Base-by-base conservation (phyloP, 53 echinoderm and acorn worm genomes). In the Zoroaster sp. region DNA sequence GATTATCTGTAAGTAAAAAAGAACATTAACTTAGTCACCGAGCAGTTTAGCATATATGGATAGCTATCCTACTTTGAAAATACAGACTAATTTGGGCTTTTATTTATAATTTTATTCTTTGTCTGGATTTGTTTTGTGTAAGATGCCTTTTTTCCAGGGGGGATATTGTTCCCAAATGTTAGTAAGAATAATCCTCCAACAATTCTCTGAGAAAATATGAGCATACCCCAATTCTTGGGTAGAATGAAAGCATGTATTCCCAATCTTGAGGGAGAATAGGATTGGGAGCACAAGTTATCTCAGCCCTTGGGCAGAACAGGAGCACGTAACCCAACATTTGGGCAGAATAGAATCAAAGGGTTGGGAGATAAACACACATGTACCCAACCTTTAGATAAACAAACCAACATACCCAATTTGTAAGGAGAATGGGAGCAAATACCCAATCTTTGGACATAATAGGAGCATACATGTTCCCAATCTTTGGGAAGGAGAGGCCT, bases 1-100 rank as follows among this genome's bases (percentile, higher is more conserved):
- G 73, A 90, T 82, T 43, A 82, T 86, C 86, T 86, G 86, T 35
- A 69, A 35, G 78, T 13, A 69, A 32, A 89, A 80, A 78, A 38
- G 35, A 87, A 28, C 17, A 73, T 53, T 35, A n/a, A 35, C 14
- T 35, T 46, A 46, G 14, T 49, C 14, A 49, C 18, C 18, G 49
- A 14, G 20, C 53, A 10, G 35, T 13, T 47, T 35, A 77, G 15
- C 32, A 46, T 76, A 46, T 30, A 11, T 49, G 33, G 53, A 53
- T 11, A 33, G 42, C 9, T 44, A 44, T 7, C 8, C 28, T 74
- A 5, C 17, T 49, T 49, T 49, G 49, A 49, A 49, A 20, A 74
- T 43, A 74, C 45, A 30, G 8, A 44, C 25, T 42, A 25, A 10
- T 45, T 43, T 44, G 45, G 8, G 5, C 42, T 41, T 23, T 4